Evolutionary conservation across 2,888 invertebrate genomes (phyloP), one percentile per base, ranked within the genome.

Genomic region (Cremastinae sp.): DNA sequence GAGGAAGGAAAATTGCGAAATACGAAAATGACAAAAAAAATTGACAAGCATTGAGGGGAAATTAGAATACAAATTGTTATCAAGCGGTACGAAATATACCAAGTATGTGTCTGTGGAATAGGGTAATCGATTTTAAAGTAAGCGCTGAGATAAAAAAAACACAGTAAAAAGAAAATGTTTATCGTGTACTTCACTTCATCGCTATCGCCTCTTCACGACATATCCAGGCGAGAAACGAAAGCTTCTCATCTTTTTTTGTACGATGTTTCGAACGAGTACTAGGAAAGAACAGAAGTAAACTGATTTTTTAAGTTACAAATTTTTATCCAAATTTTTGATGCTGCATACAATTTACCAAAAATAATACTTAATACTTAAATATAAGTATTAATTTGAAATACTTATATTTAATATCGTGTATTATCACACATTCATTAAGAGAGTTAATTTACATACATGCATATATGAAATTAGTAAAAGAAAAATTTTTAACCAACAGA

Each of bases 181-280:
- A 65, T 54, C 41, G 58, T 59, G 43, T 62, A 34, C 70, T 77
- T 74, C 80, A 80, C 80, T 76, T 81, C 43, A 54, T 18, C 41
- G 18, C n/a, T 58, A 38, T 51, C 79, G 53, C 53, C 58, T 59
- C 14, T 45, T 78, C 77, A 75, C 81, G 81, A 84, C 83, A 84
- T 84, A 84, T 83, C 82, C 79, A 79, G 83, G 78, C 75, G 74
- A 58, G 14, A 36, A 43, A 0, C 10, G 38, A 64, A 64, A 14
- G 47, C 8, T 34, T 49, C 49, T 38, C 49, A 49, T 68, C 20
- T 36, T 36, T 65, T 43, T 38, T 41, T 41, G 41, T 41, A 34
- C 41, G n/a, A 9, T 53, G 38, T 41, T 12, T 22, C 28, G 18
- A 16, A 36, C 28, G 28, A 28, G 28, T 28, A 28, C 2, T 5